These are phyloP conservation scores for Campoletis sonorensis DNA, from an alignment of 1,140 invertebrate genomes.

Conservation along the genomic window DNA sequence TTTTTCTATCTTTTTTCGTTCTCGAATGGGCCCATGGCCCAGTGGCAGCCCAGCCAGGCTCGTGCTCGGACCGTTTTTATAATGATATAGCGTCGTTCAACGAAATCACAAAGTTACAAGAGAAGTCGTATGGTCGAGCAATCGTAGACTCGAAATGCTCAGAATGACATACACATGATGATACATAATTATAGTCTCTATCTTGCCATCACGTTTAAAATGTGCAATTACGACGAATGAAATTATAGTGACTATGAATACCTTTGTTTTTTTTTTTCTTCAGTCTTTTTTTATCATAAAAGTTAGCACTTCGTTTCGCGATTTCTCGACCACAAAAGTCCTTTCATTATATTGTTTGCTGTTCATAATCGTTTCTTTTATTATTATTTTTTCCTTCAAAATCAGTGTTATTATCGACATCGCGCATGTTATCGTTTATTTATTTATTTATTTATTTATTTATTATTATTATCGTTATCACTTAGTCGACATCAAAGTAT, in stretches of 20 bases:
- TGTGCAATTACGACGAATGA: conserved; percentile 1
- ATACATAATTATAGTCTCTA: conserved; percentile 34
- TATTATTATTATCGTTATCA: conserved; percentile 48
- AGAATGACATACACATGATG: conserved; percentile 10
- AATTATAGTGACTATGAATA: conserved; percentile 26
- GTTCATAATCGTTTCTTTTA: conserved; percentile 53
- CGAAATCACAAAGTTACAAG: conserved; percentile 48
- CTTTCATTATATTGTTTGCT: conserved; percentile 56
- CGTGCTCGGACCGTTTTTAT: conserved; percentile 13
- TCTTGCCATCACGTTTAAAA: conserved; percentile 21
- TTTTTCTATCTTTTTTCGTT: background rate
- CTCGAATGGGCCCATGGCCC: background rate
- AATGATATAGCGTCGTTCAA: conserved; percentile 35
- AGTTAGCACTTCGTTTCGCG: conserved; percentile 43
- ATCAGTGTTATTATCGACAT: conserved; percentile 48
- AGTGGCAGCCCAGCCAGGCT: background rate
- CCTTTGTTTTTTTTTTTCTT: conserved; percentile 30
- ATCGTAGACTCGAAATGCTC: conserved; percentile 54
- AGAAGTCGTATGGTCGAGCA: conserved; percentile 65
- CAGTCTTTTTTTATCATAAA: conserved; percentile 2
- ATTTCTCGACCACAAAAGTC: conserved; percentile 66
- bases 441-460: conserved; percentile 48
- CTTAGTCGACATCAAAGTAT: conserved; percentile 55
- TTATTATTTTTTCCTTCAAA: conserved; percentile 31
- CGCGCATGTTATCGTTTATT: conserved; percentile 14